Conservation (phyloP, 2,888 invertebrate genomes). For the Apodemia mormo region DNA sequence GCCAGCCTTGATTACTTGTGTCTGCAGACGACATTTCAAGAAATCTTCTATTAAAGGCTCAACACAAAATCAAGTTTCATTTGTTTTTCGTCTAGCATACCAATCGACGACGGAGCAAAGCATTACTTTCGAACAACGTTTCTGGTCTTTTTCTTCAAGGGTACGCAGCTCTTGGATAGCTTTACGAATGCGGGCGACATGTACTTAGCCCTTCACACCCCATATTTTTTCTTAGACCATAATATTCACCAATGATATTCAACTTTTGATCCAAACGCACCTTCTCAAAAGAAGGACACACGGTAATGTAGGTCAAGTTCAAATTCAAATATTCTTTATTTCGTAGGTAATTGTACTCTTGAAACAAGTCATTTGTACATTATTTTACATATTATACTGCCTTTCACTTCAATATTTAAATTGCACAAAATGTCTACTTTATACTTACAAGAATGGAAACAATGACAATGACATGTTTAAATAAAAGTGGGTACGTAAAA, state of each 20-base stretch:
- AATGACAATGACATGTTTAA: no score
- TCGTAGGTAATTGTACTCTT: no score
- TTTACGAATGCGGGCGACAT: conserved; percentile 99
- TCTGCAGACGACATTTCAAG: conserved; percentile 99
- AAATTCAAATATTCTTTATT: no score
- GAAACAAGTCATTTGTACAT: no score
- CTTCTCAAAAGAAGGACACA: conserved; percentile 99
- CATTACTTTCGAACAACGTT: conserved; percentile 94
- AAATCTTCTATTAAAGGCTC: conserved; percentile 99
- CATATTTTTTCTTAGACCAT: conserved; percentile 98
- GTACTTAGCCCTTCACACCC: conserved; percentile 99
- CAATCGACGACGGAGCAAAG: conserved; percentile 97
- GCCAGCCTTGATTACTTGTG: conserved; percentile 99
- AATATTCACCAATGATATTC: conserved; percentile 98
- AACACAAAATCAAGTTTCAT: conserved; percentile 99
- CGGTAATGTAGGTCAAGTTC: conserved; percentile 89
- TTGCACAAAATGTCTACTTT: no score
- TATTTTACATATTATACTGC: no score
- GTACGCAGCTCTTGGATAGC: conserved; percentile 99
- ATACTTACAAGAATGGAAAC: no score
- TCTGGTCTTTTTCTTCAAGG: conserved; percentile 98
- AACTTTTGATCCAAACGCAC: conserved; percentile 99
- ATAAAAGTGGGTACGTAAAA: no score
- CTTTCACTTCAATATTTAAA: no score
- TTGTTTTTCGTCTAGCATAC: conserved; percentile 97